Percentiles rank a stretch among this genome's conserved stretches.
Conservation (phyloP, 2,888 invertebrate genomes). For the Brenthis hecate region DNA sequence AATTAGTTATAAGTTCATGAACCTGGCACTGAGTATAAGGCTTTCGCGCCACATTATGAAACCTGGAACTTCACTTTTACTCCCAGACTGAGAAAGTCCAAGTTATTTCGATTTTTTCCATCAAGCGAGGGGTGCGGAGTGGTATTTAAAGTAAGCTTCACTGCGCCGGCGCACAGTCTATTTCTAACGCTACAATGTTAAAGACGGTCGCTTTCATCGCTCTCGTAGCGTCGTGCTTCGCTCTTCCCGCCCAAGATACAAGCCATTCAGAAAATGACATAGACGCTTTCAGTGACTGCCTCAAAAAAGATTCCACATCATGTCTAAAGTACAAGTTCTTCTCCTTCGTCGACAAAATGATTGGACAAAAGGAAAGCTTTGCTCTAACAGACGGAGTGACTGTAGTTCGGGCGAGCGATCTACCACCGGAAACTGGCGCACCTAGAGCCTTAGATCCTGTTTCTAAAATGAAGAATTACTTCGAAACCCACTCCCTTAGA, state of each 20-base stretch:
- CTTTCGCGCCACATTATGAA: constrained; percentile 71
- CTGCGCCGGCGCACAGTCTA: constrained; percentile 66
- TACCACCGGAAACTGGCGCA: constrained; percentile 88
- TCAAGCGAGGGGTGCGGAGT: constrained; percentile 63
- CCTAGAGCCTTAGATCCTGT: constrained; percentile 88
- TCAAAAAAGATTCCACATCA: constrained; percentile 91
- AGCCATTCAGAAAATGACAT: constrained; percentile 89
- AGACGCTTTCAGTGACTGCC: constrained; percentile 90
- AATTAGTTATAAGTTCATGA: constrained; percentile 46
- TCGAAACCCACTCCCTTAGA: constrained; percentile 91
- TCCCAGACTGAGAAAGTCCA: constrained; percentile 74
- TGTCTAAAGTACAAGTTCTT: constrained; percentile 94
- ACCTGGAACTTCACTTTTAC: constrained; percentile 75
- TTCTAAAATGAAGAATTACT: constrained; percentile 87
- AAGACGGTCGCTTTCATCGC: constrained; percentile 62
- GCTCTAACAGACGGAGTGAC: constrained; percentile 92
- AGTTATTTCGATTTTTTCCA: constrained; percentile 65
- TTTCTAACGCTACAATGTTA: constrained; percentile 66
- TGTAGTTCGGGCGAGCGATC: constrained; percentile 88
- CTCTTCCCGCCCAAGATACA: constrained; percentile 88
- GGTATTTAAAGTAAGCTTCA: constrained; percentile 67
- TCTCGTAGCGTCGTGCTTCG: constrained; percentile 79
- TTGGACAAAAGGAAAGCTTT: constrained; percentile 90
- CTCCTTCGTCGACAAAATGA: constrained; percentile 92
- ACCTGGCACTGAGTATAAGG: constrained; percentile 60